Percentiles rank a stretch among this genome's conserved stretches.
phyloP scores from a whole-genome alignment of 2,113 vertebrate species.

The Crotalus horridus region DNA sequence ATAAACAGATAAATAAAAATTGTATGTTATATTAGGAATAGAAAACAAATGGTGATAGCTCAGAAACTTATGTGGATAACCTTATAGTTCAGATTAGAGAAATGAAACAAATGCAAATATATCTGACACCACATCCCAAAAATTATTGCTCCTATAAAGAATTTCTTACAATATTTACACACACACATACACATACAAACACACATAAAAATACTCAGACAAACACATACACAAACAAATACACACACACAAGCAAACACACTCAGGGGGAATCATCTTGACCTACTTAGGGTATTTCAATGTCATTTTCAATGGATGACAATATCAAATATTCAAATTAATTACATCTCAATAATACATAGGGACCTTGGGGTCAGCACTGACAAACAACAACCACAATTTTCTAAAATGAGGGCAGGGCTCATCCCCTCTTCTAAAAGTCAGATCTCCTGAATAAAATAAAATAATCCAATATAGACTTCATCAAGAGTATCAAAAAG shows the following conservation, averaged over 20 bases:
- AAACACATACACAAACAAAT: neutral
- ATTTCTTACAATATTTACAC: neutral
- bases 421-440: neutral
- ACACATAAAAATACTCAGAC: neutral
- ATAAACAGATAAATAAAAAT: neutral
- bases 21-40: neutral
- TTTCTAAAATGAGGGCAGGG: neutral
- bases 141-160: neutral
- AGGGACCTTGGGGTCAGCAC: neutral
- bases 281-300: neutral
- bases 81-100: neutral
- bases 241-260: neutral
- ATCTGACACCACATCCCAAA: neutral
- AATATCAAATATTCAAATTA: neutral
- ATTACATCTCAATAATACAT: neutral
- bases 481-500: neutral
- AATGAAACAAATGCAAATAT: neutral
- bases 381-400: neutral
- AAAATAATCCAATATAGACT: neutral
- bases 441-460: neutral
- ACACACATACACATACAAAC: neutral
- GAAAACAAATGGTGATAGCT: neutral
- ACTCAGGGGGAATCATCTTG: neutral
- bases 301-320: neutral
- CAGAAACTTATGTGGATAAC: neutral